Base-by-base conservation (phyloP, 2,113 vertebrate genomes). In the Neolamprologus brichardi region DNA sequence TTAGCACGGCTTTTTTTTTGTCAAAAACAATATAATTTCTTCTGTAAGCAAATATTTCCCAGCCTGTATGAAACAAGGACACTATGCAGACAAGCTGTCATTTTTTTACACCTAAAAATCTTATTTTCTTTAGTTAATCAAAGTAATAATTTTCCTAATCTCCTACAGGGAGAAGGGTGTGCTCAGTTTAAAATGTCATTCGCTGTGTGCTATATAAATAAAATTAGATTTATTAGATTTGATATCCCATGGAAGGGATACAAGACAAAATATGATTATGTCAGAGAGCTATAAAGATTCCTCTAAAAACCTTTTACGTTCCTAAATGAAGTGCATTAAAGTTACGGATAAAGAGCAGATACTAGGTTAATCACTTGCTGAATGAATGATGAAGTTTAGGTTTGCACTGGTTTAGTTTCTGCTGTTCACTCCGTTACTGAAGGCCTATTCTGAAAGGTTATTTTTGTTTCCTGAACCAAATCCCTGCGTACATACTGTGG, bases 231-330 rank as follows among this genome's bases (percentile, higher is more conserved):
- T 54, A 89, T 82, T 84, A 83, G 80, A 88, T 81, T 0, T 34
- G 34, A 84, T 58, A 52, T n/a, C n/a, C 11, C 5, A 9, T 41
- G 84, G 20, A 30, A 77, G 17, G 17, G 46, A 75, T 8, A 32
- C 20, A 75, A 80, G 58, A 60, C 6, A 80, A 88, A 84, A 83
- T 82, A n/a, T 6, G 20, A 54, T 84, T 88, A 44, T 87, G 12
- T 60, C 46, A 46, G 49, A 85, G 90, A 82, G 90, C 80, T 87
- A 88, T 83, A 67, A 87, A 81, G 49, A 52, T 80, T 84, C 53
- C 34, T 54, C 37, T 52, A 46, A 79, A 44, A 85, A 82, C 25
- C 54, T 83, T 85, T 87, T 60, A 86, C 75, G 80, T 86, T 53
- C 25, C 11, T 8, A 25, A 81, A 82, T 82, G 20, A 89, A 91